Base-by-base conservation (phyloP, 1,140 invertebrate genomes). In the Drosophila saltans region DNA sequence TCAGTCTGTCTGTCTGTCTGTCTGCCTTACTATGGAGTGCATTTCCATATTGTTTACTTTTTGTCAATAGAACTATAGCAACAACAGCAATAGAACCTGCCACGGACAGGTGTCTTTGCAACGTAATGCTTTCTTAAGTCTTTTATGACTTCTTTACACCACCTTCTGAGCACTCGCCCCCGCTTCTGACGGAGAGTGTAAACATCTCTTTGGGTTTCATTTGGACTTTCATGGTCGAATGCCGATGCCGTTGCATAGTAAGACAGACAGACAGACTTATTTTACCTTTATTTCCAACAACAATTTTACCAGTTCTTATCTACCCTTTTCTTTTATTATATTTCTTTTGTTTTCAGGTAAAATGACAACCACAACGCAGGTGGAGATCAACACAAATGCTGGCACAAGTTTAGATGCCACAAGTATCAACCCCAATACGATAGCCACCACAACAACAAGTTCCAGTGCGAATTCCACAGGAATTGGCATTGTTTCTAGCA, bases 361-460 rank as follows among this genome's bases (percentile, higher is more conserved):
- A 86, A 86, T 83, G 83, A 83, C 80, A 77, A 86, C 83, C 65
- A 82, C 72, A 69, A 76, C 61, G 64, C 79, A 82, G 73, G 40
- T 66, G 76, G 76, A 88, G 72, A 74, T 79, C 70, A 86, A 69
- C 62, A 66, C 82, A 24, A 86, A 79, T 56, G 70, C 69, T n/a
- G 61, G 61, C 39, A 59, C 39, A 24, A 52, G 26, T 52, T 39
- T 33, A 0, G 41, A 30, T 30, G 28, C 40, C 30, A 21, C 11
- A 11, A 33, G 2, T 55, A 45, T 11, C 8, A 45, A 21, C 21
- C 28, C 11, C 28, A 52, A 16, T 26, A 41, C 61, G 57, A 43
- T 64, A 57, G n/a, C 39, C 3, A 43, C 30, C 3, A 43, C 39
- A 4, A 55, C 60, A 33, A 66, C 41, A 43, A 69, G 40, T 28